A percentile compares a stretch with the other conserved stretches of the same genome.
Conservation (phyloP, 2,888 invertebrate species). For the Auanema freiburgensis region DNA sequence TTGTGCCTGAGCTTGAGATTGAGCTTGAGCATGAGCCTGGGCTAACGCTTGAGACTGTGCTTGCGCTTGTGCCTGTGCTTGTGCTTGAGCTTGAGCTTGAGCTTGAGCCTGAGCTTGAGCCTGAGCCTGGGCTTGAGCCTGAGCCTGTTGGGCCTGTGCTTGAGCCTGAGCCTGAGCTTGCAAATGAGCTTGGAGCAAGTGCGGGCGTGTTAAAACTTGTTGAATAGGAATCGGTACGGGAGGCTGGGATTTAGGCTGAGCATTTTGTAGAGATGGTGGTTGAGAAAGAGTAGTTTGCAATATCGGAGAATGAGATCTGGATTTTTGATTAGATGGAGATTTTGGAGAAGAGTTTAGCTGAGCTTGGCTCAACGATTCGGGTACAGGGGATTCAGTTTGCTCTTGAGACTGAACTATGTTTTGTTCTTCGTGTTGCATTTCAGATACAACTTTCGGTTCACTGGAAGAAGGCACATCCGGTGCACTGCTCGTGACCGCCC, state of each 20-base stretch:
- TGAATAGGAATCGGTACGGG: neutral
- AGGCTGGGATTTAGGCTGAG: conserved; percentile 4
- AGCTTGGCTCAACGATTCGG: neutral
- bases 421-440: neutral
- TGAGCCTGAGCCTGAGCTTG: conserved; percentile 13
- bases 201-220: neutral
- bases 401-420: neutral
- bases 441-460: neutral
- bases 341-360: neutral
- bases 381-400: neutral
- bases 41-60: neutral
- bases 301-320: neutral
- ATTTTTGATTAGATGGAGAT: neutral
- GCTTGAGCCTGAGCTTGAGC: conserved; percentile 6
- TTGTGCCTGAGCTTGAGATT: conserved; percentile 1
- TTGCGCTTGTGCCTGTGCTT: conserved; percentile 9
- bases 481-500: neutral
- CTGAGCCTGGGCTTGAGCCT: conserved; percentile 16
- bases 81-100: conserved; percentile 7
- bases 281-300: neutral
- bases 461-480: conserved; percentile 1
- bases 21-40: neutral
- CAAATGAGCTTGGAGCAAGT: neutral
- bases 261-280: no score
- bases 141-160: conserved; percentile 10